Evolutionary conservation across 2,888 invertebrate species (phyloP).

Genomic region (Dysmachus trigonus): DNA sequence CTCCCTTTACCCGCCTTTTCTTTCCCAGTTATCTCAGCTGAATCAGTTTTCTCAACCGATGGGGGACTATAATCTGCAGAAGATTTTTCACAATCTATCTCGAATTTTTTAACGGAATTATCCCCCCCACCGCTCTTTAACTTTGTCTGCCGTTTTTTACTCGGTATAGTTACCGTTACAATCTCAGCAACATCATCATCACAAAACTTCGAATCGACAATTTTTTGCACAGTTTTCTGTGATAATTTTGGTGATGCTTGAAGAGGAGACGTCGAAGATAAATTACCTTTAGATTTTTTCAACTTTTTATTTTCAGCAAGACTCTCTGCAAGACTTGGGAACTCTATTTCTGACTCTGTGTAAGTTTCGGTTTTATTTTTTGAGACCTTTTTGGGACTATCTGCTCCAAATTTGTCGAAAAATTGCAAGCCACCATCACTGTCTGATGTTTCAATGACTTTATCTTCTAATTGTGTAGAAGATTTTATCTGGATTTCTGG

Average conservation of each 20-base stretch:
- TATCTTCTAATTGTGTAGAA: background rate
- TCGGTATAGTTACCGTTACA: conserved; percentile 24
- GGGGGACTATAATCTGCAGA: background rate
- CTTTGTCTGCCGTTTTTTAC: conserved; percentile 39
- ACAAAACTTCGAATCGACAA: background rate
- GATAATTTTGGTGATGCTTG: conserved; percentile 32
- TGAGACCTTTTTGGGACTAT: background rate
- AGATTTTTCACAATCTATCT: background rate
- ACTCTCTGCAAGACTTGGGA: conserved; percentile 33
- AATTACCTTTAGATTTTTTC: conserved; percentile 17
- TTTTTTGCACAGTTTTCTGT: conserved; percentile 16
- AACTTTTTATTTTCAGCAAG: conserved; percentile 9
- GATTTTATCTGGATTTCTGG: background rate
- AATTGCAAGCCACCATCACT: conserved; percentile 31
- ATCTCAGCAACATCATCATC: conserved; percentile 20
- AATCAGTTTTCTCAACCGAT: background rate
- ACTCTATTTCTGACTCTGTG: conserved; percentile 19
- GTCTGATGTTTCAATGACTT: background rate
- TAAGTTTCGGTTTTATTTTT: conserved; percentile 5
- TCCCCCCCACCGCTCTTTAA: background rate
- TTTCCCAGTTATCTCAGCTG: conserved; percentile 20
- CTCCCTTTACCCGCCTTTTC: background rate
- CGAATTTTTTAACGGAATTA: background rate
- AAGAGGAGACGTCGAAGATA: background rate
- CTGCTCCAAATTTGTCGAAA: conserved; percentile 42